phyloP scores from a whole-genome alignment of 2,113 vertebrate genomes.

The Myotis davidii region DNA sequence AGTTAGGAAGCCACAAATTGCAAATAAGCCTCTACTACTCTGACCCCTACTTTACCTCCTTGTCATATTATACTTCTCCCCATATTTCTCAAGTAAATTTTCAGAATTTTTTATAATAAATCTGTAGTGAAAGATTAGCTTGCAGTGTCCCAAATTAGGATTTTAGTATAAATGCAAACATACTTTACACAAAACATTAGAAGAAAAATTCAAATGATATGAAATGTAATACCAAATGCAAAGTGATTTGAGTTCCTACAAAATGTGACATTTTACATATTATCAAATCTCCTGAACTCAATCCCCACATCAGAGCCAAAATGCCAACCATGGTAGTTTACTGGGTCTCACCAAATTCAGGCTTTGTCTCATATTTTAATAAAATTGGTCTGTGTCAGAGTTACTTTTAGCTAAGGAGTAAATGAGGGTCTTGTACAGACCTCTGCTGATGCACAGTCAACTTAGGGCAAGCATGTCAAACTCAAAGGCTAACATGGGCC shows the following conservation, averaged over 20 bases:
- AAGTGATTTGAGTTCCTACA: neutral
- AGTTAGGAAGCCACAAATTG: neutral
- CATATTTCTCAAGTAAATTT: neutral
- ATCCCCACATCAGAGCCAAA: neutral
- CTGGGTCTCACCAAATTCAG: neutral
- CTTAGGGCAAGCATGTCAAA: too few species aligned
- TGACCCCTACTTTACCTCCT: neutral
- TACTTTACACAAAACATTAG: neutral
- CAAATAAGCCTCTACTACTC: neutral
- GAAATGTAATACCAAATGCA: neutral
- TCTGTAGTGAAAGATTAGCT: neutral
- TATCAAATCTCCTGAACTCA: neutral
- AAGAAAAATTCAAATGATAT: neutral
- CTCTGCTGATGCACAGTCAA: neutral
- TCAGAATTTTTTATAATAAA: neutral
- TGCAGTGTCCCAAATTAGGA: neutral
- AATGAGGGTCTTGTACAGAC: neutral
- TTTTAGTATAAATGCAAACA: neutral
- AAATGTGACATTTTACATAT: neutral
- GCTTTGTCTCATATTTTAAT: neutral
- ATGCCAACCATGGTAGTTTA: neutral
- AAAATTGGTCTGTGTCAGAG: neutral
- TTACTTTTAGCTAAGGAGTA: neutral
- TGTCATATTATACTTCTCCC: neutral
- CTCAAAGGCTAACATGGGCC: too few species aligned